Base-by-base conservation (phyloP, 2,797 vertebrate genomes). In the Sebastes alutus region DNA sequence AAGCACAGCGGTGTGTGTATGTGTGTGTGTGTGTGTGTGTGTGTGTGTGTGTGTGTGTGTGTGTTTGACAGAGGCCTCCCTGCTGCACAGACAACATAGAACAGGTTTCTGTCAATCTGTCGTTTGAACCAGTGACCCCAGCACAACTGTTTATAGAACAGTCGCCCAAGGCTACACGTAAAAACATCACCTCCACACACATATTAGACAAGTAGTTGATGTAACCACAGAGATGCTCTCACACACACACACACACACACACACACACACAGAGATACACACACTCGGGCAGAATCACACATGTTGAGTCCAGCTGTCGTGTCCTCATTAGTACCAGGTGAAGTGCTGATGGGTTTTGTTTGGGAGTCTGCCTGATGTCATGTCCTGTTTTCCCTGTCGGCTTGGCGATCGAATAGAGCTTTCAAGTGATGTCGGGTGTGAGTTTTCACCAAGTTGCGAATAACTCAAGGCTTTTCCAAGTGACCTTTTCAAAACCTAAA, bases 231-330 rank as follows among this genome's bases (percentile, higher is more conserved):
- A 62, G 54, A 12, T 30, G 46, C 60, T 67, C 62, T 81, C 73
- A 79, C 42, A 66, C 46, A 65, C 33, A 64, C 46, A 63, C 52
- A 62, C 58, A 71, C 49, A 79, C 70, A 77, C 64, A 64, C 55
- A 66, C 46, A 65, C 33, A 64, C 46, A 63, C 52, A 62, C 58
- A 66, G 32, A 76, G 7, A 78, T 2, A 71, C 49, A 79, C 70
- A 77, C 64, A 64, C 55, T 20, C 11, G 2, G 14, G 78, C 76
- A 65, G 35, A 82, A 59, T 27, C 32, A 59, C 67, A 87, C 82
- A 88, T 61, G 74, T 74, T 84, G 85, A 60, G 54, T 81, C 87
- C 89, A 91, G 91, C 78, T 91, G 90, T 75, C 4, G n/a, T 33
- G 42, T 73, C 70, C 30, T 84, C 29, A 78, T 89, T 73, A 59